Conservation (phyloP, 2,888 invertebrate genomes). For the Dasypolia templi region DNA sequence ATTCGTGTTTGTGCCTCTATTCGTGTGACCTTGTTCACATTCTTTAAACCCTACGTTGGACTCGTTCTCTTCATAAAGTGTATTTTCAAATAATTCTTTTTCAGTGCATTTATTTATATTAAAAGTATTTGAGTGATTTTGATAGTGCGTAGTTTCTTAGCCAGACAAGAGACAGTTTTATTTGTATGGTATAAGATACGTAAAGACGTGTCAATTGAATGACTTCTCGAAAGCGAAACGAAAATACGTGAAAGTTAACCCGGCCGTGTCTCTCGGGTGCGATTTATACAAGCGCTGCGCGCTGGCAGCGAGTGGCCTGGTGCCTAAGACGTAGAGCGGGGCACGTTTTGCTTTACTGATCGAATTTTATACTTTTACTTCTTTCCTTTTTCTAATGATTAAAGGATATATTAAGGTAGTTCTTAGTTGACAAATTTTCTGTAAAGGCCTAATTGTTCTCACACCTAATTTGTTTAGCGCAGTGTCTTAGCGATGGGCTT, state of each 20-base stretch:
- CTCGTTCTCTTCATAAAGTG: neutral
- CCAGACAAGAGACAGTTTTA: neutral
- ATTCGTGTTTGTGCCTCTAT: no score
- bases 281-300: constrained; percentile 13
- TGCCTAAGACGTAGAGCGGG: neutral
- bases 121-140: no score
- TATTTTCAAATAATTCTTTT: neutral
- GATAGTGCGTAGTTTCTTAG: neutral
- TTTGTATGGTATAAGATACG: neutral
- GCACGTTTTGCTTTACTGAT: constrained; percentile 27
- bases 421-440: neutral
- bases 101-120: neutral
- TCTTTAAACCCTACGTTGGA: neutral
- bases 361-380: constrained; percentile 25
- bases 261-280: constrained; percentile 36
- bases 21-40: no score
- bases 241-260: constrained; percentile 33
- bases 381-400: constrained; percentile 2
- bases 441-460: neutral
- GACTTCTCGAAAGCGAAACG: constrained; percentile 8
- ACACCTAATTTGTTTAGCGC: neutral
- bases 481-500: neutral
- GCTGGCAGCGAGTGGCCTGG: constrained; percentile 8
- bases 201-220: constrained; percentile 9
- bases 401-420: neutral